Conservation (phyloP, 2,797 vertebrate genomes). For the Semotilus atromaculatus region DNA sequence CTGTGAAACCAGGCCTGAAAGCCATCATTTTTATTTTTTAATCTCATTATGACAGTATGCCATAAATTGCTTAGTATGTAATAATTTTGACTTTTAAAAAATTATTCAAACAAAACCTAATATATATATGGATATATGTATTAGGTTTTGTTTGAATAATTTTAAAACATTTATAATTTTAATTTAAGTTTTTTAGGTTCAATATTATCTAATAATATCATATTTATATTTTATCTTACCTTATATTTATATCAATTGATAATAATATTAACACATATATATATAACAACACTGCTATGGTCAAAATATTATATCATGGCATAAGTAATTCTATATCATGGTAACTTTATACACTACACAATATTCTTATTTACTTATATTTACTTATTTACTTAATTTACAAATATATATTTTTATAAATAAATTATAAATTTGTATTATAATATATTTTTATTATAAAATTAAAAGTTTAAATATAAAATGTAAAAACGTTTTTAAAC, state of each 20-base stretch:
- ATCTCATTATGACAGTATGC: not conserved
- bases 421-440: not conserved
- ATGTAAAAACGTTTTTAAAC: not conserved
- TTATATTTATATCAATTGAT: not conserved
- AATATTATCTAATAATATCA: not conserved
- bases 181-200: too few species aligned
- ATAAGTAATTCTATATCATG: not conserved
- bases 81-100: too few species aligned
- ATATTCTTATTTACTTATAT: not conserved
- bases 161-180: not conserved
- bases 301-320: not conserved
- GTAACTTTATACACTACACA: not conserved
- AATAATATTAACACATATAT: too few species aligned
- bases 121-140: too few species aligned
- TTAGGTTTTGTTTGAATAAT: too few species aligned
- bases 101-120: too few species aligned
- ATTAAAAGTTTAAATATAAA: not conserved
- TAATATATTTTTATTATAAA: not conserved
- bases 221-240: not conserved
- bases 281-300: not conserved
- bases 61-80: not conserved
- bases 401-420: not conserved
- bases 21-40: not conserved
- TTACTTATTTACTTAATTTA: too few species aligned
- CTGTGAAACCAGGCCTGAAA: not conserved